Base-by-base conservation (phyloP, 2,797 vertebrate genomes). In the Odontamblyopus lacepedii region DNA sequence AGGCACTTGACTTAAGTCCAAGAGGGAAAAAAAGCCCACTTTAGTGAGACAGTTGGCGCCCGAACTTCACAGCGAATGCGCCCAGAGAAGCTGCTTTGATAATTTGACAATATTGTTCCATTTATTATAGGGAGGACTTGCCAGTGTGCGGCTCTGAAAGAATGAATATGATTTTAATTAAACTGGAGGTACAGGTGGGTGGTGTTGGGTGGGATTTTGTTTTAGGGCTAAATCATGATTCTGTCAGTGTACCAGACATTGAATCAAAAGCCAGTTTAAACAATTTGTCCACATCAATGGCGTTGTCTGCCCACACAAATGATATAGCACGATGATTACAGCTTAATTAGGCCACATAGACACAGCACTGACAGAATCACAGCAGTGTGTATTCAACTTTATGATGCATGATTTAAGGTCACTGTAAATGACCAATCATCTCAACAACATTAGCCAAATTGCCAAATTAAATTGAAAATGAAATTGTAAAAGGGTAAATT, bases 1-100 rank as follows among this genome's bases (percentile, higher is more conserved):
- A 88, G 80, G 81, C 78, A 84, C 81, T 85, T 87, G 83, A 87
- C 80, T 83, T 74, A 27, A 85, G 63, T 85, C 82, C 81, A 85
- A 79, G 78, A 76, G 61, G 65, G 18, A 23, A 70, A 71, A 64
- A 72, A 68, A 38, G 35, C 53, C 51, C 4, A 35, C 83, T 84
- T 81, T 69, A 82, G 67, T 82, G 38, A 77, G 65, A 83, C 79
- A 69, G 74, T 78, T 60, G 26, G 59, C 73, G 68, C 68, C 71
- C 77, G 67, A 85, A 85, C 71, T 81, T 79, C 78, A 77, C 69
- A 80, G 80, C 69, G 64, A 78, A 83, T 38, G 70, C 61, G 70
- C 70, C 78, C 74, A 75, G 67, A 66, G 75, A 69, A n/a, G 29
- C 57, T 64, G 75, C 78, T 83, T 78, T 81, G 78, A 79, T 83